Conservation (phyloP, 1,140 invertebrate genomes). For the Calephelis nemesis region DNA sequence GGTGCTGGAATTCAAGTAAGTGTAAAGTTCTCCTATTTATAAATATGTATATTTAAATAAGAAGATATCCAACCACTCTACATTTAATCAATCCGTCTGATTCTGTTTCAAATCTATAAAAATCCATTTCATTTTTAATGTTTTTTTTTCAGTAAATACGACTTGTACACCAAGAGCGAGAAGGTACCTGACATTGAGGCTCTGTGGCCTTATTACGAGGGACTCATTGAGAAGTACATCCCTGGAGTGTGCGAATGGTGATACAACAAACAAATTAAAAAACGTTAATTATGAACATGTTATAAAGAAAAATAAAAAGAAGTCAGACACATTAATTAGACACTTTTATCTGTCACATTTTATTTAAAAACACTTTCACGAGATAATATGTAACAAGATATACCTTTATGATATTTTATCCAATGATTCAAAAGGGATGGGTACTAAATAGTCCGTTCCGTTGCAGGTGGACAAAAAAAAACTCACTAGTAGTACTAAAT, state of each 20-base stretch:
- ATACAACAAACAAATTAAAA: slow-evolving; percentile 26
- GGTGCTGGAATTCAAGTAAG: slow-evolving; percentile 94
- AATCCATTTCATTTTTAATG: neutral
- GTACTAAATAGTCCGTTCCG: no score
- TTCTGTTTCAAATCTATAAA: no score
- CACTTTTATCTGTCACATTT: no score
- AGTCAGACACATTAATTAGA: neutral
- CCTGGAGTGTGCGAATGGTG: slow-evolving; percentile 89
- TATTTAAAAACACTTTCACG: no score
- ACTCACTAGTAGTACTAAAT: no score
- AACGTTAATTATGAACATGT: neutral
- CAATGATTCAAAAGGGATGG: no score
- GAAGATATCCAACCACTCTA: neutral
- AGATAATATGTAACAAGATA: no score
- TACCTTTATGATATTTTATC: no score
- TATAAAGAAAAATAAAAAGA: neutral
- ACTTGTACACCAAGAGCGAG: slow-evolving; percentile 94
- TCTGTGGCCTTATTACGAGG: slow-evolving; percentile 95
- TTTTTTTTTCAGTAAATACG: slow-evolving; percentile 89
- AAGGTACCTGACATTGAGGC: slow-evolving; percentile 90
- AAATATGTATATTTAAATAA: neutral
- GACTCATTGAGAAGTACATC: slow-evolving; percentile 94
- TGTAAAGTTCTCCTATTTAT: slow-evolving; percentile 11
- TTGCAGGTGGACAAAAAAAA: no score
- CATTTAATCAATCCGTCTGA: no score